Evolutionary conservation across 2,797 vertebrate genomes (phyloP).

Genomic region (Coreius guichenoti): DNA sequence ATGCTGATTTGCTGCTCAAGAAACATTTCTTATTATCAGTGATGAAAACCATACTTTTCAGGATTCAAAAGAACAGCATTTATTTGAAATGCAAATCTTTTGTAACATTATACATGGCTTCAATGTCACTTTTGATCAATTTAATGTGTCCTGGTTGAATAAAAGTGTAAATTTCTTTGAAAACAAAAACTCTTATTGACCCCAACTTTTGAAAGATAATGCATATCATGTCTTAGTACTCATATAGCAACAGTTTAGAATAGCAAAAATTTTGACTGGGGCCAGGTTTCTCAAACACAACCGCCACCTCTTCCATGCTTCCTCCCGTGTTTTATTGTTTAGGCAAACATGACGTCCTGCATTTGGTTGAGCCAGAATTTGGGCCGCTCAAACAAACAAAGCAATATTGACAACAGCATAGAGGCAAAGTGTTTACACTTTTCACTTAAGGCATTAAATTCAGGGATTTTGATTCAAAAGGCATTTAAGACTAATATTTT

Average conservation of each 20-base stretch:
- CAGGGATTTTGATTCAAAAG: background rate
- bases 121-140: background rate
- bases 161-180: background rate
- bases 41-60: background rate
- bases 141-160: background rate
- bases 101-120: background rate
- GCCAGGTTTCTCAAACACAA: background rate
- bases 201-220: background rate
- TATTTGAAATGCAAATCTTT: background rate
- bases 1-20: background rate
- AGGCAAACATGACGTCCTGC: constrained; percentile 1
- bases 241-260: background rate
- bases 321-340: background rate
- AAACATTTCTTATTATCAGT: background rate
- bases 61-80: background rate
- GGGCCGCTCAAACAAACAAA: background rate
- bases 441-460: background rate
- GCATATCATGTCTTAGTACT: background rate
- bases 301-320: background rate
- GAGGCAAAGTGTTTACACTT: background rate
- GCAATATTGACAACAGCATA: background rate
- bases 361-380: background rate
- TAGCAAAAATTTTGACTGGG: background rate
- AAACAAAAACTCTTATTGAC: background rate
- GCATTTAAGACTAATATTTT: background rate